These are phyloP conservation scores for Bursaphelenchus okinawaensis DNA, from an alignment of 2,888 invertebrate species.

Conservation along the genomic window DNA sequence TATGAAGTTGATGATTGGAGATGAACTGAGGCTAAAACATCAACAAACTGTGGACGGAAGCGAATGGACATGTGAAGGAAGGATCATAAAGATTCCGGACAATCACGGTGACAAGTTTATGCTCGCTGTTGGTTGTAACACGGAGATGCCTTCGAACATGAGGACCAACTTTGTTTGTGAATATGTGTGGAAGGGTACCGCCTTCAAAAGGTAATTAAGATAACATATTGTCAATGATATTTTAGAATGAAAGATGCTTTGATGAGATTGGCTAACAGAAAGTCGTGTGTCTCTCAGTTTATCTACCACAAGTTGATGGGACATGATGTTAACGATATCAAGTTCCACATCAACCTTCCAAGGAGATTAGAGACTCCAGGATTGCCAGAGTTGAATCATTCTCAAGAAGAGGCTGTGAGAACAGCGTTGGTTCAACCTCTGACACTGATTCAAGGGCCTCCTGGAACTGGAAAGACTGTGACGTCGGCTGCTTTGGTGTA, in stretches of 20 bases:
- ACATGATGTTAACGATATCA: slow-evolving; percentile 62
- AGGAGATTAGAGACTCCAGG: slow-evolving; percentile 66
- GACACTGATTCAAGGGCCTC: slow-evolving; percentile 90
- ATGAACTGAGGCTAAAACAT: slow-evolving; percentile 79
- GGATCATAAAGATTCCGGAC: slow-evolving; percentile 74
- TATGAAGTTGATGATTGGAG: slow-evolving; percentile 98
- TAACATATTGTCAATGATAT: neutral
- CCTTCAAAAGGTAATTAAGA: slow-evolving; percentile 37
- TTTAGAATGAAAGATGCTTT: slow-evolving; percentile 37
- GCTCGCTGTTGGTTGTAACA: slow-evolving; percentile 79
- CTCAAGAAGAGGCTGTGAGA: slow-evolving; percentile 95
- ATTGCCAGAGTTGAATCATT: slow-evolving; percentile 90
- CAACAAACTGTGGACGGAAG: slow-evolving; percentile 60
- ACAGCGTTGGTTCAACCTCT: slow-evolving; percentile 91
- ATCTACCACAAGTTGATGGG: slow-evolving; percentile 94
- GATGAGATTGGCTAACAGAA: slow-evolving; percentile 66
- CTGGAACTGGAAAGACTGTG: slow-evolving; percentile 96
- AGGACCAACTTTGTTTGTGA: slow-evolving; percentile 93
- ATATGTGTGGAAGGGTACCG: slow-evolving; percentile 61
- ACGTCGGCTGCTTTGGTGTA: slow-evolving; percentile 98
- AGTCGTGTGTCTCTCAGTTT: slow-evolving; percentile 89
- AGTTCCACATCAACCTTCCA: slow-evolving; percentile 69
- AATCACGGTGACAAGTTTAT: slow-evolving; percentile 96
- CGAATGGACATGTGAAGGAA: slow-evolving; percentile 89
- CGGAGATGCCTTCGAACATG: slow-evolving; percentile 80